phyloP scores from a whole-genome alignment of 2,888 invertebrate species.

The Drosophila multiciliata region DNA sequence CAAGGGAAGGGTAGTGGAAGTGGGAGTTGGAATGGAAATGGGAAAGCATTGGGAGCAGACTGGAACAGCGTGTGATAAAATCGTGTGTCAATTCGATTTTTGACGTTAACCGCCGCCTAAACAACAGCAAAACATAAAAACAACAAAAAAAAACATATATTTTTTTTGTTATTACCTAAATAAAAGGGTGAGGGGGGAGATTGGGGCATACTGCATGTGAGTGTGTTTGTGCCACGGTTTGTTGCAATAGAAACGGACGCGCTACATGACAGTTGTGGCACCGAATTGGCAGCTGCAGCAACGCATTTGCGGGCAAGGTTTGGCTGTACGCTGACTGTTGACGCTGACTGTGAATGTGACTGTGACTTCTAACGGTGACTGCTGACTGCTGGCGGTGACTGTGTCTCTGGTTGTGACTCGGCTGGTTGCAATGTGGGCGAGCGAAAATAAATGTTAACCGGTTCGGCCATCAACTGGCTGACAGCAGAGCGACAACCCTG shows the following conservation, averaged over 20 bases:
- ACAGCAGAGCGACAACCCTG: conserved; percentile 38
- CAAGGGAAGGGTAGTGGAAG: conserved; percentile 15
- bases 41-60: conserved; percentile 23
- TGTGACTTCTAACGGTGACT: not conserved
- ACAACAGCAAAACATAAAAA: conserved; percentile 61
- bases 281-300: conserved; percentile 70
- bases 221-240: conserved; percentile 48
- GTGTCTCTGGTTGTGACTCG: not conserved
- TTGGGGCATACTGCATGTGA: not conserved
- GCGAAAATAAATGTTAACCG: conserved; percentile 49
- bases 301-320: conserved; percentile 43
- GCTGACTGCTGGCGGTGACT: not conserved
- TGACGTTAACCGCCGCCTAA: conserved; percentile 77
- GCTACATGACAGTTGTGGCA: conserved; percentile 82
- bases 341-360: not conserved
- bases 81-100: conserved; percentile 77
- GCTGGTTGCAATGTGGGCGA: conserved; percentile 43
- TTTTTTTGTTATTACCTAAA: conserved; percentile 39
- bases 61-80: conserved; percentile 69
- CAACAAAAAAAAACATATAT: conserved; percentile 3
- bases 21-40: conserved; percentile 8
- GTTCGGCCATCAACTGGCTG: conserved; percentile 42
- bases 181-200: conserved; percentile 10
- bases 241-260: conserved; percentile 79
- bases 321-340: conserved; percentile 3